Conservation (phyloP, 1,140 invertebrate species). For the Pygmarrhopalites habei region DNA sequence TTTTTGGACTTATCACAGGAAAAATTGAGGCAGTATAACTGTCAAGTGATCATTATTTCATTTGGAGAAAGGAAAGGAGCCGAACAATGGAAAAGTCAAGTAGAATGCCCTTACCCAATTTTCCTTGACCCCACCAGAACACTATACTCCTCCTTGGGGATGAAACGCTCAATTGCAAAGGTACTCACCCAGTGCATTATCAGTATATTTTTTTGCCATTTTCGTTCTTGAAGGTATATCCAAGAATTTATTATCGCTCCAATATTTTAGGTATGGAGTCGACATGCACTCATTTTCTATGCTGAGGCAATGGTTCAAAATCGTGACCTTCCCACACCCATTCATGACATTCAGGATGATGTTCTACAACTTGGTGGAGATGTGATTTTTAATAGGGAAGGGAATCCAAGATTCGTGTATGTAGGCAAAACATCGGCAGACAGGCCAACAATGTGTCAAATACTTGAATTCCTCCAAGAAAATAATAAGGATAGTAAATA, state of each 20-base stretch:
- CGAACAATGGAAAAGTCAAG: conserved; percentile 24
- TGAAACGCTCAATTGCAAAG: conserved; percentile 29
- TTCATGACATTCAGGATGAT: conserved; percentile 31
- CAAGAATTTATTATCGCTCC: too few species aligned
- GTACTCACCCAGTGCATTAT: conserved; percentile 11
- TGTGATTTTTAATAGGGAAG: conserved; percentile 16
- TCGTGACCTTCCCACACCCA: conserved; percentile 8
- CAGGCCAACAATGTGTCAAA: conserved; percentile 10
- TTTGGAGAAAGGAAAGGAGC: conserved; percentile 33
- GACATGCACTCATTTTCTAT: conserved; percentile 13
- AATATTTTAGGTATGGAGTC: conserved; percentile 24
- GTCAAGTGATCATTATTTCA: conserved; percentile 31
- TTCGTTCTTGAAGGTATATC: too few species aligned
- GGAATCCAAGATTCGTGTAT: conserved; percentile 17
- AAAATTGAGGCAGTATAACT: conserved; percentile 4
- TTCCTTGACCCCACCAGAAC: conserved; percentile 16
- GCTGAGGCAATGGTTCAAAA: conserved; percentile 18
- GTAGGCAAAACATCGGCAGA: conserved; percentile 24
- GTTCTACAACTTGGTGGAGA: conserved; percentile 38
- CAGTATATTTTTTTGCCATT: too few species aligned
- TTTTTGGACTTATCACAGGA: neutral
- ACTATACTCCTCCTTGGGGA: conserved; percentile 21
- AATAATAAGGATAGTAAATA: neutral
- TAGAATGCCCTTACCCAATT: conserved; percentile 19
- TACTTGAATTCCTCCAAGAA: neutral